A percentile compares a stretch with the other conserved stretches of the same genome.
Evolutionary conservation across 2,113 vertebrate genomes (phyloP).

Genomic region (Numenius arquata): DNA sequence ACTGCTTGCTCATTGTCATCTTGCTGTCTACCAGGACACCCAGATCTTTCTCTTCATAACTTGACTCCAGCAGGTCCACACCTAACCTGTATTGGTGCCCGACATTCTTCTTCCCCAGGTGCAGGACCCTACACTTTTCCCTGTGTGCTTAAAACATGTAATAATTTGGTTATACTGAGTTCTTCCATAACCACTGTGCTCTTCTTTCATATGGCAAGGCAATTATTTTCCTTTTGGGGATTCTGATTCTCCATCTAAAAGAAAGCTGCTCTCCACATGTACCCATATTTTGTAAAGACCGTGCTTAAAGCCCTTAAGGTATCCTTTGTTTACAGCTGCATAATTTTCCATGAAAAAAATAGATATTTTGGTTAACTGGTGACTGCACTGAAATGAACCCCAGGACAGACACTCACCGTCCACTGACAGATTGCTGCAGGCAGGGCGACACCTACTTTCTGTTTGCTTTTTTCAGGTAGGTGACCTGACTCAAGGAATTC

Average conservation of each 20-base stretch:
- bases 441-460: not conserved
- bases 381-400: not conserved
- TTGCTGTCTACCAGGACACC: too few species aligned
- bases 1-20: too few species aligned
- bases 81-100: too few species aligned
- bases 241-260: not conserved
- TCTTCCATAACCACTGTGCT: not conserved
- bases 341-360: not conserved
- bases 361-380: not conserved
- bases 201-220: fast-evolving
- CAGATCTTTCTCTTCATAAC: too few species aligned
- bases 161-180: not conserved
- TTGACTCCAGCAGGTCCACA: too few species aligned
- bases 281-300: not conserved
- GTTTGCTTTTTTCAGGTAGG: not conserved
- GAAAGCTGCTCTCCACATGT: not conserved
- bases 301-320: not conserved
- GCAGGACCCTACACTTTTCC: too few species aligned
- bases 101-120: too few species aligned
- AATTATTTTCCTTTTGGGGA: not conserved
- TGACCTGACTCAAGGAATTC: not conserved
- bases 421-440: not conserved
- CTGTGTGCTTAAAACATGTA: fast-evolving
- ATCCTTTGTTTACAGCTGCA: not conserved
- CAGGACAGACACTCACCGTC: not conserved